Percentiles rank a stretch among this genome's conserved stretches.
Evolutionary conservation across 2,888 invertebrate species (phyloP).

Genomic region (Belgica antarctica): DNA sequence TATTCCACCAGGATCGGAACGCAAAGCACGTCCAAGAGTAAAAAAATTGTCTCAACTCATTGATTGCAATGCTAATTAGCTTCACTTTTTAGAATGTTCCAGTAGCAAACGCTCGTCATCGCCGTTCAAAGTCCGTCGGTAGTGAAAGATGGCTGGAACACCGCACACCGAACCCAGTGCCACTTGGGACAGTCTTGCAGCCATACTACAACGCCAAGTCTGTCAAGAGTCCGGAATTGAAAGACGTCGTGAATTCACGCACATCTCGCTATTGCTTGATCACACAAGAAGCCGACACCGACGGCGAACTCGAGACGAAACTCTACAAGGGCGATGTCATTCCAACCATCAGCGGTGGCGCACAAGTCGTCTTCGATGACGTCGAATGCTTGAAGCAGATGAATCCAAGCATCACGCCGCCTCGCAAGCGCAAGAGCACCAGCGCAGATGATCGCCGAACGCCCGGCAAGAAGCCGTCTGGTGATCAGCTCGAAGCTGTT

Average conservation of each 20-base stretch:
- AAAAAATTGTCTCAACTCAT: neutral
- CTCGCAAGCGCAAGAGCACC: conserved; percentile 51
- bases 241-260: conserved; percentile 68
- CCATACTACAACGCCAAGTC: conserved; percentile 81
- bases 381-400: conserved; percentile 84
- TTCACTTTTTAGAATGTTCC: conserved; percentile 61
- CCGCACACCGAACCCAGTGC: conserved; percentile 73
- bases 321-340: conserved; percentile 92
- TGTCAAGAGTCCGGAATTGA: conserved; percentile 74
- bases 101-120: conserved; percentile 69
- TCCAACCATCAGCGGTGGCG: conserved; percentile 91
- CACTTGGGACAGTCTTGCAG: conserved; percentile 85
- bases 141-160: conserved; percentile 83
- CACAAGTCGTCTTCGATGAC: conserved; percentile 92
- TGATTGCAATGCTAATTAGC: neutral
- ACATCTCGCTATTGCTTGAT: conserved; percentile 87
- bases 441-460: conserved; percentile 49
- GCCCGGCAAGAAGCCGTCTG: conserved; percentile 45
- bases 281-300: conserved; percentile 86
- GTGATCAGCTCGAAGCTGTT: conserved; percentile 47
- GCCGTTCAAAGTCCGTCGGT: conserved; percentile 79
- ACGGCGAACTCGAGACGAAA: conserved; percentile 90
- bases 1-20: conserved; percentile 19
- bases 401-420: conserved; percentile 64
- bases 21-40: conserved; percentile 35